Percentiles rank a stretch among this genome's conserved stretches.
Evolutionary conservation across 2,888 invertebrate genomes (phyloP).

Genomic region (Callinectes sapidus): DNA sequence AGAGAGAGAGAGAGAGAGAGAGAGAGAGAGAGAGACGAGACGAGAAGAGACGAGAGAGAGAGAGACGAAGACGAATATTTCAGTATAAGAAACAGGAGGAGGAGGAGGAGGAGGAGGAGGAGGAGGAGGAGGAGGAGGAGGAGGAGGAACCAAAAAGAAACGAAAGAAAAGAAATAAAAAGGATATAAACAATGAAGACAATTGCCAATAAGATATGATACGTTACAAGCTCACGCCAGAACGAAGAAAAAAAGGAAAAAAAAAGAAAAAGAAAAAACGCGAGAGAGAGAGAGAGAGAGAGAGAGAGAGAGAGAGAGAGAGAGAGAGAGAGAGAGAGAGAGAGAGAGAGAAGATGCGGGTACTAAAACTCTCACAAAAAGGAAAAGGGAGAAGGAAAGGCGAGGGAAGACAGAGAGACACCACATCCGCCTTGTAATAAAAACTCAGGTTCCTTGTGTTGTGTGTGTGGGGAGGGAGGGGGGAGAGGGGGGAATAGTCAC

Average conservation of each 20-base stretch:
- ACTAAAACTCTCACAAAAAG: neutral
- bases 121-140: neutral
- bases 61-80: too few relatives aligned
- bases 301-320: neutral
- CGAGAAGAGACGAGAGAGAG: neutral
- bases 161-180: too few relatives aligned
- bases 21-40: neutral
- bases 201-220: too few relatives aligned
- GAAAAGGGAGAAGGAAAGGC: neutral
- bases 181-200: too few relatives aligned
- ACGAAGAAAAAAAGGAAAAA: neutral
- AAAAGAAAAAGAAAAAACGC: too few relatives aligned
- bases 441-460: neutral
- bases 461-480: too few relatives aligned
- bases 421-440: conserved; percentile 5
- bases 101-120: neutral
- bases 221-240: too few relatives aligned
- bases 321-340: neutral
- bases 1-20: conserved; percentile 1
- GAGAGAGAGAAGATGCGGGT: neutral
- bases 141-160: neutral
- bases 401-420: neutral
- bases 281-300: neutral
- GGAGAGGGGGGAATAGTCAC: neutral
- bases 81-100: neutral